Conservation (phyloP, 2,797 vertebrate species). For the Melanotaenia maccullochi region DNA sequence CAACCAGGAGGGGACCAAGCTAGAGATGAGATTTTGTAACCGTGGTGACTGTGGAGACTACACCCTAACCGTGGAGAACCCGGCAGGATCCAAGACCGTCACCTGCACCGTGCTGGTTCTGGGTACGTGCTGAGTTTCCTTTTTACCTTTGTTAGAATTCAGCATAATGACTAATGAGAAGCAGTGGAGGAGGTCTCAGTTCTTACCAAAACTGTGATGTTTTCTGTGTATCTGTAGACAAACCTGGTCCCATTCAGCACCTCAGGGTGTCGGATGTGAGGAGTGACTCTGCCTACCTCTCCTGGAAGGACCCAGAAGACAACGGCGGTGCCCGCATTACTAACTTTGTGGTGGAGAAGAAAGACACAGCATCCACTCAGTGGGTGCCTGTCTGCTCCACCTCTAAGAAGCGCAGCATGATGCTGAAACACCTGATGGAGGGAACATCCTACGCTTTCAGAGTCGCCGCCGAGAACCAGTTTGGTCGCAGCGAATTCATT, state of each 20-base stretch:
- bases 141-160: not conserved
- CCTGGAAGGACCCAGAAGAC: slow-evolving; percentile 99
- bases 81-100: slow-evolving; percentile 92
- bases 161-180: not conserved
- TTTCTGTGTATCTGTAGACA: slow-evolving; percentile 82
- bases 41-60: slow-evolving; percentile 94
- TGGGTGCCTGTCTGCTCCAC: slow-evolving; percentile 95
- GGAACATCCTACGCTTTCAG: slow-evolving; percentile 94
- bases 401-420: slow-evolving; percentile 96
- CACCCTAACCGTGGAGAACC: slow-evolving; percentile 94
- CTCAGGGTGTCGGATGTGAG: slow-evolving; percentile 93
- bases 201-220: not conserved
- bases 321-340: slow-evolving; percentile 93
- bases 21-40: slow-evolving; percentile 94
- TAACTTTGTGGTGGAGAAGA: slow-evolving; percentile 98
- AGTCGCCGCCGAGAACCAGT: slow-evolving; percentile 97
- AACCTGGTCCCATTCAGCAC: slow-evolving; percentile 95
- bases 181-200: not conserved
- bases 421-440: slow-evolving; percentile 93
- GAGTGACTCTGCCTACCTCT: slow-evolving; percentile 95
- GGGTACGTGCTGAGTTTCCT: slow-evolving; percentile 76
- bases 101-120: slow-evolving; percentile 93
- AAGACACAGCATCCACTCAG: slow-evolving; percentile 89
- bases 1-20: slow-evolving; percentile 89
- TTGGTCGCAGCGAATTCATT: slow-evolving; percentile 93